A percentile compares a stretch with the other conserved stretches of the same genome.
Evolutionary conservation across 2,113 vertebrate genomes (phyloP).

Genomic region (Sigmodon hispidus): DNA sequence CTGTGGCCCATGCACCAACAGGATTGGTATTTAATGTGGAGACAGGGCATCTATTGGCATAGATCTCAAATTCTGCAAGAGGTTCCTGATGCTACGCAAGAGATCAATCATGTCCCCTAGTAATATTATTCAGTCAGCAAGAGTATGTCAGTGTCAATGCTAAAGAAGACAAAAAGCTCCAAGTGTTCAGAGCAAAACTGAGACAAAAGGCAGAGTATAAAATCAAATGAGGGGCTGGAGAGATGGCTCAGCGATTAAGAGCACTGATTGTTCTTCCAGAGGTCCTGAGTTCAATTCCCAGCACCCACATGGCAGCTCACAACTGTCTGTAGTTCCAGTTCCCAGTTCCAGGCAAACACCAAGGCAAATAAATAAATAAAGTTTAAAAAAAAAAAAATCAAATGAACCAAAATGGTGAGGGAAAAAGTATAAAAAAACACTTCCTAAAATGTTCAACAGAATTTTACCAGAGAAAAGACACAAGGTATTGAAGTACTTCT

Average conservation of each 20-base stretch:
- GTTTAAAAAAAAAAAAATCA: too few species aligned
- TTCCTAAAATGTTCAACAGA: background rate
- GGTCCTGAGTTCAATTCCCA: too few species aligned
- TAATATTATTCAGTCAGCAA: background rate
- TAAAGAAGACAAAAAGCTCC: background rate
- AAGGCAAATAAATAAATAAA: too few species aligned
- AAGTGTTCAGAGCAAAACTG: background rate
- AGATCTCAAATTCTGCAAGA: constrained; percentile 20
- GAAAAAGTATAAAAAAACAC: background rate
- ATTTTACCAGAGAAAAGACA: background rate
- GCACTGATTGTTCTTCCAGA: too few species aligned
- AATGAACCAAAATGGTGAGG: background rate
- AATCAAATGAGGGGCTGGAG: too few species aligned
- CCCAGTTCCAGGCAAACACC: too few species aligned
- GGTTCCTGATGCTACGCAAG: background rate
- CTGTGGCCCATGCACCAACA: background rate
- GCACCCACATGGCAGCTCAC: too few species aligned
- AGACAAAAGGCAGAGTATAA: background rate
- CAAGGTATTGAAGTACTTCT: background rate
- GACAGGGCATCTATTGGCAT: background rate
- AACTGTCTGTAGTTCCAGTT: too few species aligned
- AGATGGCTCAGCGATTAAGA: too few species aligned
- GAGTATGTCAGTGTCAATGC: background rate
- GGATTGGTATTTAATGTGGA: background rate
- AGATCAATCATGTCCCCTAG: background rate